These are phyloP conservation scores for Catocala nupta DNA, from an alignment of 2,888 invertebrate species.

Conservation along the genomic window DNA sequence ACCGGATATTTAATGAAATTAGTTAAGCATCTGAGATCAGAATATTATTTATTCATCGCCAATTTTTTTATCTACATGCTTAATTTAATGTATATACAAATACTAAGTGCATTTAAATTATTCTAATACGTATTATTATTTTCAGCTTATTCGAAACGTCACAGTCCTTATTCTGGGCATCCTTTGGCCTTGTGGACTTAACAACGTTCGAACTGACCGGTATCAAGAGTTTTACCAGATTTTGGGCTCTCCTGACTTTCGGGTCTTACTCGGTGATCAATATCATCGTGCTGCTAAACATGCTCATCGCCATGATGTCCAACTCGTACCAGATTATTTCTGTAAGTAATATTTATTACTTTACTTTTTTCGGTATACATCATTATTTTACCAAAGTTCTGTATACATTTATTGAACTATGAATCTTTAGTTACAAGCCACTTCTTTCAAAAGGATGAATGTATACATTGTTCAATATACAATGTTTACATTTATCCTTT, in stretches of 20 bases:
- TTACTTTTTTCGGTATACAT: too few relatives aligned
- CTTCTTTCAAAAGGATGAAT: too few relatives aligned
- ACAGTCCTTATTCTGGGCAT: constrained; percentile 99
- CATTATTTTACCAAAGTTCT: too few relatives aligned
- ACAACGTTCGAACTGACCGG: constrained; percentile 97
- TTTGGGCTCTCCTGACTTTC: constrained; percentile 99
- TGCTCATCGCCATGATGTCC: constrained; percentile 99
- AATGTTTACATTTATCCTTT: too few relatives aligned
- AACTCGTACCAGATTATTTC: constrained; percentile 99
- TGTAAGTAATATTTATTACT: constrained; percentile 85
- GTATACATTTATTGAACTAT: too few relatives aligned
- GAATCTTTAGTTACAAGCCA: too few relatives aligned
- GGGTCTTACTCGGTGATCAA: constrained; percentile 99
- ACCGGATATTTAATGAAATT: too few relatives aligned
- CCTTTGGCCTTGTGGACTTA: constrained; percentile 98
- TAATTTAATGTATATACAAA: too few relatives aligned
- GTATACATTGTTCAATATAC: too few relatives aligned
- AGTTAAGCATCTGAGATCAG: too few relatives aligned
- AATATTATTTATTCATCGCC: too few relatives aligned
- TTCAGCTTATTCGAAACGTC: constrained; percentile 98
- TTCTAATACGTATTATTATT: constrained; percentile 45
- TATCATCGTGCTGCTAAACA: constrained; percentile 98
- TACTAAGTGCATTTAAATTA: neutral
- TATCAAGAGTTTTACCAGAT: constrained; percentile 97
- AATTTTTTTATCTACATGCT: too few relatives aligned